phyloP scores from a whole-genome alignment of 2,888 invertebrate genomes.

The Ptychoptera albimana region DNA sequence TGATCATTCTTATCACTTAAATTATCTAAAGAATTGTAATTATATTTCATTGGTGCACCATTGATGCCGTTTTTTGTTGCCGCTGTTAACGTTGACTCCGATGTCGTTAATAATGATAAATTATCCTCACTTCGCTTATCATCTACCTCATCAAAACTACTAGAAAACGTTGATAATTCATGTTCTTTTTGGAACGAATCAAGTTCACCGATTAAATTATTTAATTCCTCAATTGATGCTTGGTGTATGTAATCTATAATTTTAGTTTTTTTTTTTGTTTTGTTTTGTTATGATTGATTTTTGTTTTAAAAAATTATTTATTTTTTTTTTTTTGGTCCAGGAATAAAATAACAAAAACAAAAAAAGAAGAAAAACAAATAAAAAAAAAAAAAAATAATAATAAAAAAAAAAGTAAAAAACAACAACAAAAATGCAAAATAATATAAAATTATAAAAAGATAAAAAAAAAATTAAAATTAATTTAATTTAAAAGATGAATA shows the following conservation, averaged over 20 bases:
- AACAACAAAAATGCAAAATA: constrained; percentile 8
- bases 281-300: constrained; percentile 1
- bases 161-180: constrained; percentile 20
- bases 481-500: neutral
- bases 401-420: constrained; percentile 6
- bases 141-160: neutral
- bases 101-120: constrained; percentile 8
- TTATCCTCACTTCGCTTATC: constrained; percentile 3
- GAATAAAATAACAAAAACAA: constrained; percentile 4
- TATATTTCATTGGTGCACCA: neutral
- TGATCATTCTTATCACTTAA: constrained; percentile 3
- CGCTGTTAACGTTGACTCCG: constrained; percentile 3
- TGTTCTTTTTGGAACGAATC: constrained; percentile 33
- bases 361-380: constrained; percentile 2
- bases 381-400: constrained; percentile 3
- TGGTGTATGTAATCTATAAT: constrained; percentile 30
- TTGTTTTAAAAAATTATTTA: constrained; percentile 1
- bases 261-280: constrained; percentile 4
- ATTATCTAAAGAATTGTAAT: neutral
- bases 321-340: neutral
- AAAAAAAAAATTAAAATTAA: constrained; percentile 5
- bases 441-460: constrained; percentile 1
- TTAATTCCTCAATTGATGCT: constrained; percentile 32
- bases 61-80: constrained; percentile 7
- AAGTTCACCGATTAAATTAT: constrained; percentile 33